phyloP scores from a whole-genome alignment of 1,140 invertebrate genomes.

The Atta cephalotes region DNA sequence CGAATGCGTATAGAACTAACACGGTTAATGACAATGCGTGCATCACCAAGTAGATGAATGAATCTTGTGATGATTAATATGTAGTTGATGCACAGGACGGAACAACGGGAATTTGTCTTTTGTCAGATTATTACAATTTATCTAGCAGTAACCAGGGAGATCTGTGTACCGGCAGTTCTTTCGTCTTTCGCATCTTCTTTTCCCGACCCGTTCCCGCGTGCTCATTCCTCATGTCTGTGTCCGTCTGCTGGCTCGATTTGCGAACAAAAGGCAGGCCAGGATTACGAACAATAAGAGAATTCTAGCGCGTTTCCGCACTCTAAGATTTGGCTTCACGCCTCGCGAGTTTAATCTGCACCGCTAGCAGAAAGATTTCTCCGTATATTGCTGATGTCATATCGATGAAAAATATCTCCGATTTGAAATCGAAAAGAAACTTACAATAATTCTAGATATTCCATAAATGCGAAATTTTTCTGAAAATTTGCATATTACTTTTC shows the following conservation, averaged over 20 bases:
- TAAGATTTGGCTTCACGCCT: constrained; percentile 59
- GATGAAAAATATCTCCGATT: neutral
- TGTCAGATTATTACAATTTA: constrained; percentile 45
- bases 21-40: constrained; percentile 11
- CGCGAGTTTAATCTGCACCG: constrained; percentile 27
- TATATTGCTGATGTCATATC: constrained; percentile 38
- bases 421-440: neutral
- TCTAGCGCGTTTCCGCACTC: constrained; percentile 40
- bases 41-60: neutral
- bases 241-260: constrained; percentile 64
- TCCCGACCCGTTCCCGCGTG: constrained; percentile 24
- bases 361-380: neutral
- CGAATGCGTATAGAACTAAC: constrained; percentile 2
- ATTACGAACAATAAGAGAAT: constrained; percentile 67
- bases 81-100: neutral
- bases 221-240: constrained; percentile 47
- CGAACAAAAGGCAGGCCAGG: constrained; percentile 58
- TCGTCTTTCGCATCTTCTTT: constrained; percentile 53
- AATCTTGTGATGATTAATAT: constrained; percentile 18
- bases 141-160: neutral
- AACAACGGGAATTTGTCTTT: constrained; percentile 37
- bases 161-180: neutral
- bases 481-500: neutral
- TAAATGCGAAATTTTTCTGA: neutral
- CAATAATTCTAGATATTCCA: constrained; percentile 4